Evolutionary conservation across 2,113 vertebrate species (phyloP).

Genomic region (Columba janthina): DNA sequence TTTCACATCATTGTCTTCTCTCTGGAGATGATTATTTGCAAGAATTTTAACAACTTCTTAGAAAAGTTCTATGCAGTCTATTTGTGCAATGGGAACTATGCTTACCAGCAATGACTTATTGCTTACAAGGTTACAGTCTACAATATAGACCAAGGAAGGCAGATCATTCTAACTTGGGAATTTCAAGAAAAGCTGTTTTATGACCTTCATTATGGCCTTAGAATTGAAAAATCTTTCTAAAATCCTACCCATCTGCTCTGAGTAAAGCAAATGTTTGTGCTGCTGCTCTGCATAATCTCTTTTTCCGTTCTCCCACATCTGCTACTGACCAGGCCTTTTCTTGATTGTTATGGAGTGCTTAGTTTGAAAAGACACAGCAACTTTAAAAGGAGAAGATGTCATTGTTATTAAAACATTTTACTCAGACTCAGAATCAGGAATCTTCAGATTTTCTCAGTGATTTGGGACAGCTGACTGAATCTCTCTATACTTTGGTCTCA

Average conservation of each 20-base stretch:
- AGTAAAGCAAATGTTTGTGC: constrained; percentile 57
- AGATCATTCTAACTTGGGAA: background rate
- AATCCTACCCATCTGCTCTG: constrained; percentile 25
- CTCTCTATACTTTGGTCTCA: background rate
- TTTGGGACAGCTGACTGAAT: background rate
- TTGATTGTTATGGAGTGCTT: background rate
- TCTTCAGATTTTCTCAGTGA: background rate
- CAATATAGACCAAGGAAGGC: background rate
- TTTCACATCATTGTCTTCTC: constrained; percentile 26
- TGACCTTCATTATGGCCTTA: constrained; percentile 11
- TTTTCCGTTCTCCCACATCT: constrained; percentile 53
- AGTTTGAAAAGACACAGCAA: constrained; percentile 1
- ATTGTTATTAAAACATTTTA: background rate
- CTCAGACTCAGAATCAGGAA: background rate
- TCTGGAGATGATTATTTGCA: background rate
- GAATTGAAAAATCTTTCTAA: constrained; percentile 40
- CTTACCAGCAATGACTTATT: background rate
- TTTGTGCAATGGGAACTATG: background rate
- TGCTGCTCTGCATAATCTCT: constrained; percentile 42
- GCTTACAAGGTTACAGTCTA: background rate
- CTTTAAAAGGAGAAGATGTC: background rate
- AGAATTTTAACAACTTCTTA: constrained; percentile 44
- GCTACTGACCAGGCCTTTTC: constrained; percentile 21
- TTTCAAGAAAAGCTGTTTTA: constrained; percentile 15
- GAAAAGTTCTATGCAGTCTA: background rate